A percentile compares a stretch with the other conserved stretches of the same genome.
Evolutionary conservation across 2,113 vertebrate genomes (phyloP).

Genomic region (Setophaga petechia): DNA sequence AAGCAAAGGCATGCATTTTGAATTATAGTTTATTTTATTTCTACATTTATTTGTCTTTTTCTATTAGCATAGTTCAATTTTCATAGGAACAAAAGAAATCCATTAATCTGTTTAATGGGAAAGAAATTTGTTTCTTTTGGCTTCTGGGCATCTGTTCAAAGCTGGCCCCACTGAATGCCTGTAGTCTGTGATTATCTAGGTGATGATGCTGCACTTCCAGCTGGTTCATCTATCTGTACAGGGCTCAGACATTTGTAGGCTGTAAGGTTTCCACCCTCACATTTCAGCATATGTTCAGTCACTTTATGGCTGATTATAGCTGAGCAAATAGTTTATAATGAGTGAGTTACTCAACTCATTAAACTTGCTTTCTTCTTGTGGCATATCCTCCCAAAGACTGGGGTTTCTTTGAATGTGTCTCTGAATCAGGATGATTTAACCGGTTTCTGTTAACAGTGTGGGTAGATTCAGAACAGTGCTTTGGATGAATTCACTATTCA

Average conservation of each 20-base stretch:
- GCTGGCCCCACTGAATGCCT: neutral
- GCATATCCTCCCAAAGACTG: neutral
- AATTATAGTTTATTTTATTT: constrained; percentile 19
- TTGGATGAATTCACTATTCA: neutral
- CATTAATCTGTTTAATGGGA: constrained; percentile 11
- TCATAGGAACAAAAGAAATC: constrained; percentile 16
- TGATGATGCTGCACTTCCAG: constrained; percentile 20
- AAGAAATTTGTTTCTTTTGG: constrained; percentile 30
- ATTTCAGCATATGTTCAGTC: constrained; percentile 10
- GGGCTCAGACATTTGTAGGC: neutral
- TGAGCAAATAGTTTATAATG: constrained; percentile 28
- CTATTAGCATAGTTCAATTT: neutral
- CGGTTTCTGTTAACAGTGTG: neutral
- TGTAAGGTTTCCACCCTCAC: constrained; percentile 19
- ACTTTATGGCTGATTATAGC: constrained; percentile 15
- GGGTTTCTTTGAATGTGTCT: neutral
- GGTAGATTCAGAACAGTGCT: neutral
- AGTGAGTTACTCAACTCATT: constrained; percentile 11
- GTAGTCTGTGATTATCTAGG: constrained; percentile 14
- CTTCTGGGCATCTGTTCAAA: constrained; percentile 49
- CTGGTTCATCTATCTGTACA: constrained; percentile 24
- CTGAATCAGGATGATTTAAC: neutral
- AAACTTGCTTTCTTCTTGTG: constrained; percentile 3
- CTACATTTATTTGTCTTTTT: neutral
- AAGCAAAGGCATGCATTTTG: neutral